Base-by-base conservation (phyloP, 2,113 vertebrate genomes). In the Ophthalmotilapia sp. region DNA sequence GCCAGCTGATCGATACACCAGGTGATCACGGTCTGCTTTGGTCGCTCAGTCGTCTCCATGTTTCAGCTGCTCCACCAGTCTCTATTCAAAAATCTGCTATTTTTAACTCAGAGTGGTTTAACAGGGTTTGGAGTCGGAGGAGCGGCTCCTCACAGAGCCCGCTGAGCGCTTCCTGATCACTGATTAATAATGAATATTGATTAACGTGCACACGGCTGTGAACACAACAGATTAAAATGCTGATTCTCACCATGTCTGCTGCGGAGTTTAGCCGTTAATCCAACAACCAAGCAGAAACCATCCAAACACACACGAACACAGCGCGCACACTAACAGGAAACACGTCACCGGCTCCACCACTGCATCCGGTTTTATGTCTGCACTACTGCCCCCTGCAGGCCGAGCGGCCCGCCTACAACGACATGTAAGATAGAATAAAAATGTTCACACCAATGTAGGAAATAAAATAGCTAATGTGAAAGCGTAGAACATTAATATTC, bases 241-340 rank as follows among this genome's bases (percentile, higher is more conserved):
- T 0, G 17, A 12, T 15, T 26, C 75, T 91, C 51, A 93, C 91
- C 91, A 93, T 93, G 9, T 84, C 49, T 56, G 79, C 49, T 9
- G 70, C 19, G 15, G 54, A 2, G 3, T 75, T 55, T 9, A 6
- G 9, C 55, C 4, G 10, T 36, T 26, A 21, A 51, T 7, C 38
- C 65, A 70, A 42, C 53, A 73, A 23, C 3, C 2, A 21, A 7
- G 3, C 12, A 23, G n/a, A 14, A 23, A 70, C n/a, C 38, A 9
- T 33, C 4, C 19, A 29, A 45, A 21, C 4, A 5, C 38, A 26
- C 70, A 51, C n/a, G 54, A 26, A 3, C 3, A 1, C 3, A 36
- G 62, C 55, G 8, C 83, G 68, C 8, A 82, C 45, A 36, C 33
- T 6, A 23, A 65, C 79, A 33, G 89, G 83, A 88, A 89, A 23